phyloP scores from a whole-genome alignment of 2,113 vertebrate species.

The Pterocles burchelli region DNA sequence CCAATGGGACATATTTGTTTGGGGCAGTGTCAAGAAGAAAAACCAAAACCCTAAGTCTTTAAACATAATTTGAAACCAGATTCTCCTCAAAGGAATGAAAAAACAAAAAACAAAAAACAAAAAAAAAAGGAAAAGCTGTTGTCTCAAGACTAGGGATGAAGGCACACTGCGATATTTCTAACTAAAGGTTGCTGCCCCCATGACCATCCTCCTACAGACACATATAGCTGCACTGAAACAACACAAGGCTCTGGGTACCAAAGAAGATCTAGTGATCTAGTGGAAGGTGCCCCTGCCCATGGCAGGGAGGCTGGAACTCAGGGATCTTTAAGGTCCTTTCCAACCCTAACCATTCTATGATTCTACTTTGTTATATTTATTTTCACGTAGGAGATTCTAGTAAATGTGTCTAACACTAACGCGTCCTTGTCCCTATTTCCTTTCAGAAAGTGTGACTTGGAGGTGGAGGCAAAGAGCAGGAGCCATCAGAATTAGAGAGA shows the following conservation, averaged over 20 bases:
- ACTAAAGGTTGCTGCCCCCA: not conserved
- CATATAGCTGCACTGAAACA: not conserved
- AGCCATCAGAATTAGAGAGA: not conserved
- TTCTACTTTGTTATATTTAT: not conserved
- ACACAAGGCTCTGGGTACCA: not conserved
- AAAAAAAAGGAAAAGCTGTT: not conserved
- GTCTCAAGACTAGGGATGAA: not conserved
- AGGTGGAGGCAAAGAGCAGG: not conserved
- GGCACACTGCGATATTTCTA: not conserved
- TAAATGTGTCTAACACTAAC: not conserved
- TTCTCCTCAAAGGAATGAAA: not conserved
- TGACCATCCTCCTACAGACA: not conserved
- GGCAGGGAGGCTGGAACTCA: too few species aligned
- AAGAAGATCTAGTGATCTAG: not conserved
- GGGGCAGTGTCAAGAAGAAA: not conserved
- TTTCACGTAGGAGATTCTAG: not conserved
- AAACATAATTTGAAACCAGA: slow-evolving; percentile 1
- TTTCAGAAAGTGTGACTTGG: not conserved
- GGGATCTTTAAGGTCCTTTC: too few species aligned
- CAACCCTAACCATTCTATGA: too few species aligned
- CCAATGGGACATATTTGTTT: slow-evolving; percentile 18
- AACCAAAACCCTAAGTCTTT: not conserved
- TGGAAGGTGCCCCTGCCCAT: too few species aligned
- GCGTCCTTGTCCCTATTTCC: not conserved
- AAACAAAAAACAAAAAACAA: not conserved